Conservation (phyloP, 1,140 invertebrate genomes). For the Drosophila micromelanica region DNA sequence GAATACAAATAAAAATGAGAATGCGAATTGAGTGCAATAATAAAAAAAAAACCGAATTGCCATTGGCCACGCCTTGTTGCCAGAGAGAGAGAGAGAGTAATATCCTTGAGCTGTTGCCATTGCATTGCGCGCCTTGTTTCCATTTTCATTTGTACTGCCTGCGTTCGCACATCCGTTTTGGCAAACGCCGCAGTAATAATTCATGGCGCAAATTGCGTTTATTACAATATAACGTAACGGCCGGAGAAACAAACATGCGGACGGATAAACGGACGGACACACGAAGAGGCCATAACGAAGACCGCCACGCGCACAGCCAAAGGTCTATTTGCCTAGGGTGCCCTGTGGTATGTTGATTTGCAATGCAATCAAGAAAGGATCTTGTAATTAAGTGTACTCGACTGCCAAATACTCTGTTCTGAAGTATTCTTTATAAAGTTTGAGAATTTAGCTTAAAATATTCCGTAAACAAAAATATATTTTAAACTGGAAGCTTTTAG, state of each 20-base stretch:
- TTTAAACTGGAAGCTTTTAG: too few relatives aligned
- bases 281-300: conserved; percentile 22
- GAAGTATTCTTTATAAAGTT: too few relatives aligned
- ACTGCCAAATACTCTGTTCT: conserved; percentile 4
- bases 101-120: conserved; percentile 3
- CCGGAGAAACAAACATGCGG: conserved; percentile 28
- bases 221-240: conserved; percentile 67
- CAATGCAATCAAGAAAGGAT: conserved; percentile 47
- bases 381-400: too few relatives aligned
- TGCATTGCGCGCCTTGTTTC: conserved; percentile 27
- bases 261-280: conserved; percentile 4
- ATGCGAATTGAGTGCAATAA: too few relatives aligned
- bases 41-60: not conserved
- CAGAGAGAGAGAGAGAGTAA: not conserved
- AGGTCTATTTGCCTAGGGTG: conserved; percentile 3
- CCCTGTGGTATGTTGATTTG: conserved; percentile 57
- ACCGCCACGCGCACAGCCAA: not conserved
- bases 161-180: conserved; percentile 61
- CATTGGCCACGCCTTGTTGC: too few relatives aligned
- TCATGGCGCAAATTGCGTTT: conserved; percentile 81
- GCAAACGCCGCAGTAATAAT: conserved; percentile 74
- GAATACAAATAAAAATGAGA: not conserved
- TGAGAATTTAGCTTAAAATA: too few relatives aligned
- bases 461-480: too few relatives aligned
- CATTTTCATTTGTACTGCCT: conserved; percentile 48